These are phyloP conservation scores for Nycticorax nycticorax DNA, from an alignment of 2,113 vertebrate genomes.

Conservation along the genomic window DNA sequence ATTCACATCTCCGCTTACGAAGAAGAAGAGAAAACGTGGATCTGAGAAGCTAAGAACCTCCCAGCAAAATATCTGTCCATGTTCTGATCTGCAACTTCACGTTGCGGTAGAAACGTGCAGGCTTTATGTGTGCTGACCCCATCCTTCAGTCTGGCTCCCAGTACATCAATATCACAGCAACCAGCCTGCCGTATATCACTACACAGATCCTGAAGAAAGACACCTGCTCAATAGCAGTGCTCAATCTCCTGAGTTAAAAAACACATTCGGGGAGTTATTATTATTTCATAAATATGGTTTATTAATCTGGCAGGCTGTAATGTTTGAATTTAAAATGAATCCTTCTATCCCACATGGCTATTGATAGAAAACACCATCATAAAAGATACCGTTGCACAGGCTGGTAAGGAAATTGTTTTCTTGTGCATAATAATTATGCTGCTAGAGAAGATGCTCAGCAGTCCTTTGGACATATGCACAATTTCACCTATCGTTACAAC, in stretches of 20 bases:
- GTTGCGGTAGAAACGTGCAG: not conserved
- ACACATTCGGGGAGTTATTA: not conserved
- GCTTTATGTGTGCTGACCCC: not conserved
- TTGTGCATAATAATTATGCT: not conserved
- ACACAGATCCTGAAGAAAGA: not conserved
- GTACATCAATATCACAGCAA: not conserved
- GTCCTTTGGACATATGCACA: not conserved
- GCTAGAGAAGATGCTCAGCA: not conserved
- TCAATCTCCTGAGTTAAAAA: conserved; percentile 7
- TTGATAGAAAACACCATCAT: not conserved
- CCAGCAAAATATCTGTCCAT: not conserved
- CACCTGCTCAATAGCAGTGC: not conserved
- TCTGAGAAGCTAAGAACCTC: not conserved
- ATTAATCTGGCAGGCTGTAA: conserved; percentile 6
- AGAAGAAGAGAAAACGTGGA: not conserved
- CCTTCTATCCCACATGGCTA: not conserved
- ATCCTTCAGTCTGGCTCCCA: not conserved
- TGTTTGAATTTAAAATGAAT: conserved; percentile 3
- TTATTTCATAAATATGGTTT: conserved; percentile 31
- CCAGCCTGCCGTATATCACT: not conserved
- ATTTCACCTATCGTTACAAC: not conserved
- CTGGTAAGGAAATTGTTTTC: not conserved
- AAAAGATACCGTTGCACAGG: not conserved
- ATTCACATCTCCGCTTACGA: not conserved
- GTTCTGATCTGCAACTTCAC: not conserved